A percentile compares a stretch with the other conserved stretches of the same genome.
phyloP scores from a whole-genome alignment of 2,888 invertebrate genomes.

The Maniola hyperantus region DNA sequence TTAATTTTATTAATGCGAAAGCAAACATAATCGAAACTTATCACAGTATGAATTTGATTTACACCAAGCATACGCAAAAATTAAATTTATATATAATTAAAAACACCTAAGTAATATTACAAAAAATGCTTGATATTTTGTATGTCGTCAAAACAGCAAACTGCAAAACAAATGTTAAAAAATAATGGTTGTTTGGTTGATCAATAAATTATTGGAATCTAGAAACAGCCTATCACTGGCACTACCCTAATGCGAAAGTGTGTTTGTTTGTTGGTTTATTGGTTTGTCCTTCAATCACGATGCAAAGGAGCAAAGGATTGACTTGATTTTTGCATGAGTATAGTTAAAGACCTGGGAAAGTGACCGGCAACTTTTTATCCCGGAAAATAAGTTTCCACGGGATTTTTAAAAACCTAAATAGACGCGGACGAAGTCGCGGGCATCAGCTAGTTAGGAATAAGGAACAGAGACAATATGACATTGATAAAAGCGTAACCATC shows the following conservation, averaged over 20 bases:
- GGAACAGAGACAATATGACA: neutral
- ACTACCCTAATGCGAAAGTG: too few species aligned
- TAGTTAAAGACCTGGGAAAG: too few species aligned
- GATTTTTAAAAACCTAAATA: too few species aligned
- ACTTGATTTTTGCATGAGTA: too few species aligned
- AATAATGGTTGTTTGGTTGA: neutral
- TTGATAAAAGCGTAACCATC: conserved; percentile 18
- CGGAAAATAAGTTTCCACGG: too few species aligned
- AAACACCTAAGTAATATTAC: conserved; percentile 37
- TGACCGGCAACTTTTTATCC: too few species aligned
- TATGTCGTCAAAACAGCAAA: conserved; percentile 38
- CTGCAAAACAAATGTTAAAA: neutral
- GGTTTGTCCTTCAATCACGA: too few species aligned
- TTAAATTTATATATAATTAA: conserved; percentile 42
- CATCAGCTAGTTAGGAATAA: neutral
- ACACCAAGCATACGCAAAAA: conserved; percentile 38
- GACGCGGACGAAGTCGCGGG: too few species aligned
- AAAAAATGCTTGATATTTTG: conserved; percentile 58
- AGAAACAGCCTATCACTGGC: too few species aligned
- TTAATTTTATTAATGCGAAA: conserved; percentile 55
- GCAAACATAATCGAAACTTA: conserved; percentile 63
- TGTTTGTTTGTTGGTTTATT: too few species aligned
- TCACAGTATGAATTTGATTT: conserved; percentile 60
- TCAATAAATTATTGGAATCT: too few species aligned
- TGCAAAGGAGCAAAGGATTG: too few species aligned